Percentiles rank a stretch among this genome's conserved stretches.
These are phyloP conservation scores for Dicerorhinus sumatrensis DNA, from an alignment of 2,113 vertebrate species.

Conservation along the genomic window DNA sequence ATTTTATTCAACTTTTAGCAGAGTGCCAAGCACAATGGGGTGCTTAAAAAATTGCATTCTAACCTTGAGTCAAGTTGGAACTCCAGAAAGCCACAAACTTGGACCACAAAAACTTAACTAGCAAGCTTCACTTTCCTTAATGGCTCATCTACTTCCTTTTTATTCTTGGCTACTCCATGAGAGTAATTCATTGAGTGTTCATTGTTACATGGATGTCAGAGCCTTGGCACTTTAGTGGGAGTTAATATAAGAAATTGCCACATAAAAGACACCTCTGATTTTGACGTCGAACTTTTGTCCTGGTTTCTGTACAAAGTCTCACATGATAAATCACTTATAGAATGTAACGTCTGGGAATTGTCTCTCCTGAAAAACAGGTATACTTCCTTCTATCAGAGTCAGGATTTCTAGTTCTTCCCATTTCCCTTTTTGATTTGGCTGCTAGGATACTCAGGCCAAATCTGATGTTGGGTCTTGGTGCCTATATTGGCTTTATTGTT, in stretches of 20 bases:
- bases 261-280: slow-evolving; percentile 1
- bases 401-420: neutral
- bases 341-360: neutral
- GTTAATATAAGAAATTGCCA: neutral
- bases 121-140: neutral
- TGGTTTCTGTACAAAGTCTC: neutral
- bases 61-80: slow-evolving; percentile 31
- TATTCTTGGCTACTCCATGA: neutral
- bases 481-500: neutral
- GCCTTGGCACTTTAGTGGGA: neutral
- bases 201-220: neutral
- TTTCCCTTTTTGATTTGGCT: neutral
- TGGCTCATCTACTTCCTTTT: neutral
- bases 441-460: neutral
- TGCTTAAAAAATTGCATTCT: neutral
- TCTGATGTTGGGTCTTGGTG: neutral
- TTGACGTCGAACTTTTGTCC: neutral
- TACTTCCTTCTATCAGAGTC: neutral
- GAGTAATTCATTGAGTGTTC: neutral
- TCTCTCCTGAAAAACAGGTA: neutral
- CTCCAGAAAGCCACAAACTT: slow-evolving; percentile 23
- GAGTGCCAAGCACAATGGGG: neutral
- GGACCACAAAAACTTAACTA: neutral
- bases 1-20: slow-evolving; percentile 61
- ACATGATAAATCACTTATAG: neutral